Conservation (phyloP, 1,140 invertebrate genomes). For the Pseudomyrmex dendroicus region DNA sequence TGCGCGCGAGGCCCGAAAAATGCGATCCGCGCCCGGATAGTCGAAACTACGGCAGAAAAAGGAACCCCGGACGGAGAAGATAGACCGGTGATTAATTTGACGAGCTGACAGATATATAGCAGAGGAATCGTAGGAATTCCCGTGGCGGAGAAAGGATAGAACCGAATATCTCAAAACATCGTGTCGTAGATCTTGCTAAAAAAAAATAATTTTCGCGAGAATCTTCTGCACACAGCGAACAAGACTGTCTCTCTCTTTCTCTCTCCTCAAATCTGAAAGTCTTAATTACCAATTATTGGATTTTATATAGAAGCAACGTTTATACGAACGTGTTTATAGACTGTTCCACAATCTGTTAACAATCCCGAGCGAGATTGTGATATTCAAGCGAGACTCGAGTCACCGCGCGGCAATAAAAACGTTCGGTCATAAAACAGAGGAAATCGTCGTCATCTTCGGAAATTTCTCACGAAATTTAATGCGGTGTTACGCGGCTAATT, state of each 20-base stretch:
- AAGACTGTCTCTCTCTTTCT: background rate
- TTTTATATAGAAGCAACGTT: background rate
- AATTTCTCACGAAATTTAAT: slow-evolving; percentile 53
- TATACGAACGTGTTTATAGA: background rate
- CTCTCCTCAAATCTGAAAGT: background rate
- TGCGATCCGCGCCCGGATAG: slow-evolving; percentile 43
- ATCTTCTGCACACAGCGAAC: background rate
- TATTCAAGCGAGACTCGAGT: background rate
- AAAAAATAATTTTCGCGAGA: slow-evolving; percentile 18
- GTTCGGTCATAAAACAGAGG: background rate
- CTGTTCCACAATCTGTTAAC: background rate
- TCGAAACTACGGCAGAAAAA: background rate
- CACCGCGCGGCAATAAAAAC: slow-evolving; percentile 1
- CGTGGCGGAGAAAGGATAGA: background rate
- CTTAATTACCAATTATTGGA: background rate
- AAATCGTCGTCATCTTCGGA: background rate
- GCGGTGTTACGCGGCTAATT: slow-evolving; percentile 23
- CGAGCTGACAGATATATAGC: slow-evolving; percentile 55
- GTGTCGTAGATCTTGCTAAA: background rate
- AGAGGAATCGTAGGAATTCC: slow-evolving; percentile 43
- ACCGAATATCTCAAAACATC: slow-evolving; percentile 14
- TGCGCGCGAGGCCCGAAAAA: slow-evolving; percentile 39
- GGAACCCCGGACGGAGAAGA: background rate
- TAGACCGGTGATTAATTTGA: slow-evolving; percentile 56
- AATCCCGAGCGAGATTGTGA: background rate